Base-by-base conservation (phyloP, 2,888 invertebrate species). In the Prenolepis imparis region DNA sequence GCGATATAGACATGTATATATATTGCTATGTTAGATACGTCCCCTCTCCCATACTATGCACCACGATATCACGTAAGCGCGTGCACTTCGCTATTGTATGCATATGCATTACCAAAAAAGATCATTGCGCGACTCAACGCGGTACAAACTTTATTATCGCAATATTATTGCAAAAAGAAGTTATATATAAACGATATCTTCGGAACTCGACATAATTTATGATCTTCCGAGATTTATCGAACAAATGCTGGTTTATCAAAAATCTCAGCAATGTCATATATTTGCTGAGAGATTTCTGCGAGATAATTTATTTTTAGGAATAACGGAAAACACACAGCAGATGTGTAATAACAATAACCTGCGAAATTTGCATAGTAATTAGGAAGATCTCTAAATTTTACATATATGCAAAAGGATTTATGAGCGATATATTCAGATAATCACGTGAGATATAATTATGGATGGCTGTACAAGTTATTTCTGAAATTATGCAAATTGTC, bases 21-120 rank as follows among this genome's bases (percentile, higher is more conserved):
- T 88, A 88, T 78, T 82, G 74, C 52, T 61, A 57, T 52, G 32
- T 48, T 55, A 74, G 44, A 59, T 70, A 41, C 67, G 74, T 70
- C 48, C 44, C 80, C 39, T 59, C 82, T 81, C 72, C 75, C 67
- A 84, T 77, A 28, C n/a, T 28, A 64, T 75, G 84, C 61, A 21
- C 12, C 75, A 61, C 64, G 83, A 75, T 86, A 88, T 84, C 84
- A 81, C 73, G 48, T 82, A 48, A 63, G 57, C 59, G 36, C 18
- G 39, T 44, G 41, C 41, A 59, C 70, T 28, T 74, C 36, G 67
- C 48, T 52, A 52, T 80, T 52, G 64, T 83, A 63, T 28, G 52
- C 39, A 39, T 83, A 63, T 28, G 52, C 39, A 39, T 74, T 68
- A 63, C 68, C 57, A 55, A 68, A 61, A 84, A 73, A 73, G 73